Evolutionary conservation across 2,797 vertebrate species (phyloP).

Genomic region (Xiphorhynchus erythropygius): DNA sequence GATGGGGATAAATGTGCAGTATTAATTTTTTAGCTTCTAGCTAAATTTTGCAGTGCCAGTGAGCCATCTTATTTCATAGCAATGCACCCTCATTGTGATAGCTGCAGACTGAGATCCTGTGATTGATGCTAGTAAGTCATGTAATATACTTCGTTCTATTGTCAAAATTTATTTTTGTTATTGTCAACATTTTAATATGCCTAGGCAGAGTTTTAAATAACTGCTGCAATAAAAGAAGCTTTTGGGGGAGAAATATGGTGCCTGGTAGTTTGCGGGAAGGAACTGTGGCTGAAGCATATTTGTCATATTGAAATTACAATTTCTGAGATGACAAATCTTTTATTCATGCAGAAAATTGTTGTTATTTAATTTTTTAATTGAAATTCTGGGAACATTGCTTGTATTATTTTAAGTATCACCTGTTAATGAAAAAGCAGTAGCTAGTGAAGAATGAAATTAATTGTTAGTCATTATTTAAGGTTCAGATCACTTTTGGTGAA

Average conservation of each 20-base stretch:
- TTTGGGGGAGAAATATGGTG: not conserved
- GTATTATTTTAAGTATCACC: not conserved
- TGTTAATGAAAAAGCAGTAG: constrained; percentile 9
- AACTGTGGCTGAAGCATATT: not conserved
- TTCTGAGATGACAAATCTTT: not conserved
- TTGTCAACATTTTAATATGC: not conserved
- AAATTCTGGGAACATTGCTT: not conserved
- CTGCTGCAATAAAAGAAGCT: not conserved
- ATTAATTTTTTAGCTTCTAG: not conserved
- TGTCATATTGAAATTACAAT: not conserved
- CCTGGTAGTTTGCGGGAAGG: not conserved
- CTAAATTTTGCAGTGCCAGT: not conserved
- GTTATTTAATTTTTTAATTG: not conserved
- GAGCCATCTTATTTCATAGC: not conserved
- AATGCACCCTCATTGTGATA: not conserved
- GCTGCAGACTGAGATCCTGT: not conserved
- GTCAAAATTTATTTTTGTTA: constrained; percentile 11
- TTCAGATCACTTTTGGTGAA: not conserved
- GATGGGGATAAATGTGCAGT: not conserved
- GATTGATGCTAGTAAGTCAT: not conserved
- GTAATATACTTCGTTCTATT: not conserved
- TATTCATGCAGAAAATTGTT: not conserved
- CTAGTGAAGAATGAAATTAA: constrained; percentile 12
- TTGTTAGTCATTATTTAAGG: not conserved
- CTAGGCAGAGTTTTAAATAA: constrained; percentile 16